Conservation (phyloP, 2,888 invertebrate species). For the Rapana venosa region DNA sequence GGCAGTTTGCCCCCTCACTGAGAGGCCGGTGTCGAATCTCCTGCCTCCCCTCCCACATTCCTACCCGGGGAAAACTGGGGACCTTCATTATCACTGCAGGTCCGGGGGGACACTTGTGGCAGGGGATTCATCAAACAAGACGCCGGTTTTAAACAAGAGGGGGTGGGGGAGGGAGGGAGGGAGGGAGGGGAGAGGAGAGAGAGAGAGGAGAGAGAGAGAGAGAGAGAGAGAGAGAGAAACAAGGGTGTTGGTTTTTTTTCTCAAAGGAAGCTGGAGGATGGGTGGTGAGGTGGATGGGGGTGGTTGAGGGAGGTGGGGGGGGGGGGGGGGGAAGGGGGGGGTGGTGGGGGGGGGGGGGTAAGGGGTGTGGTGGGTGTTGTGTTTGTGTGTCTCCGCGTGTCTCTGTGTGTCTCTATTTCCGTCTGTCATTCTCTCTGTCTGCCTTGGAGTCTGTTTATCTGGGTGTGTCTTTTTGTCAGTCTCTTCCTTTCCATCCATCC, state of each 20-base stretch:
- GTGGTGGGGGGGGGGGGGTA: constrained; percentile 1
- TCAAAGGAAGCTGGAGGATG: neutral
- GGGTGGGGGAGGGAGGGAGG: neutral
- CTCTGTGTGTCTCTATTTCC: too few relatives aligned
- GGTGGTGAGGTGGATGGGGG: neutral
- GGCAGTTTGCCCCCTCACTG: neutral
- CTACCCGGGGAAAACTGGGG: neutral
- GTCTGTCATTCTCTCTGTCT: too few relatives aligned
- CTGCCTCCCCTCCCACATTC: constrained; percentile 6
- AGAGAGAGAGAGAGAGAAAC: neutral
- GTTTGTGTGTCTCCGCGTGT: too few relatives aligned
- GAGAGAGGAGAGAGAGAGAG: neutral
- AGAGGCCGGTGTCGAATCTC: constrained; percentile 1
- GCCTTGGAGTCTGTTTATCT: too few relatives aligned
- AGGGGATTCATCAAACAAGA: constrained; percentile 17
- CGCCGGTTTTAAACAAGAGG: neutral
- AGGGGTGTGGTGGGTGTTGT: neutral
- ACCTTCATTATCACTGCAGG: constrained; percentile 13
- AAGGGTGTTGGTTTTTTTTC: neutral
- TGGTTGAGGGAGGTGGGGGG: neutral
- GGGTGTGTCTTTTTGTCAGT: too few relatives aligned
- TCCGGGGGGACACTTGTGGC: constrained; percentile 12
- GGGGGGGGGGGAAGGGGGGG: neutral
- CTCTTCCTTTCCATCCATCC: too few relatives aligned
- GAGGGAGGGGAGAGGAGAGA: neutral